phyloP scores from a whole-genome alignment of 1,140 invertebrate species.

The Drosophila pectinifera region DNA sequence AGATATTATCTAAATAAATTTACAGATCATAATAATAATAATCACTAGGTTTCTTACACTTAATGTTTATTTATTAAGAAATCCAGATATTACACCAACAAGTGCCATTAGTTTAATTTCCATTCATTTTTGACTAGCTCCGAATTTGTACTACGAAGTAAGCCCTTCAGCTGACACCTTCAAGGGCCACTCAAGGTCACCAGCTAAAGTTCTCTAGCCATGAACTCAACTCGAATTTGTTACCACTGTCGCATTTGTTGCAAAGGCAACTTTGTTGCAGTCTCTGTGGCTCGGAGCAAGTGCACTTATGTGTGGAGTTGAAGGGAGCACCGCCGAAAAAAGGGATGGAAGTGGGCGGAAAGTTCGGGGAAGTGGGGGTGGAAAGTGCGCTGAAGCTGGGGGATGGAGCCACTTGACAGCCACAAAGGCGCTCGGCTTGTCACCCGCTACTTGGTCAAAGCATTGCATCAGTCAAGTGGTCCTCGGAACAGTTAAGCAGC shows the following conservation, averaged over 20 bases:
- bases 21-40: no score
- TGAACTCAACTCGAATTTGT: slow-evolving; percentile 33
- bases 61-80: no score
- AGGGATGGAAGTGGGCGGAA: background rate
- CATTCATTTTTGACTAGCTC: background rate
- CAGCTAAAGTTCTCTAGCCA: slow-evolving; percentile 22
- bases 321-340: slow-evolving; percentile 44
- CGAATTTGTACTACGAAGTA: background rate
- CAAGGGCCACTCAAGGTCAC: slow-evolving; percentile 38
- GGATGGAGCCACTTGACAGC: slow-evolving; percentile 66
- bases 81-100: background rate
- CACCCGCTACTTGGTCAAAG: slow-evolving; percentile 79
- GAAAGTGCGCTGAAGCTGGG: background rate
- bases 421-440: slow-evolving; percentile 79
- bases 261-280: slow-evolving; percentile 56
- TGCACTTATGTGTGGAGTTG: slow-evolving; percentile 74
- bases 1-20: background rate
- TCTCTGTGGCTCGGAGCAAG: slow-evolving; percentile 53
- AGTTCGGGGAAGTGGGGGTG: background rate
- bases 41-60: no score
- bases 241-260: slow-evolving; percentile 36
- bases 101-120: background rate
- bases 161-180: slow-evolving; percentile 13
- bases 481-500: slow-evolving; percentile 76
- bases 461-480: slow-evolving; percentile 74